Conservation (phyloP, 1,140 invertebrate genomes). For the Dreissena rostriformis region DNA sequence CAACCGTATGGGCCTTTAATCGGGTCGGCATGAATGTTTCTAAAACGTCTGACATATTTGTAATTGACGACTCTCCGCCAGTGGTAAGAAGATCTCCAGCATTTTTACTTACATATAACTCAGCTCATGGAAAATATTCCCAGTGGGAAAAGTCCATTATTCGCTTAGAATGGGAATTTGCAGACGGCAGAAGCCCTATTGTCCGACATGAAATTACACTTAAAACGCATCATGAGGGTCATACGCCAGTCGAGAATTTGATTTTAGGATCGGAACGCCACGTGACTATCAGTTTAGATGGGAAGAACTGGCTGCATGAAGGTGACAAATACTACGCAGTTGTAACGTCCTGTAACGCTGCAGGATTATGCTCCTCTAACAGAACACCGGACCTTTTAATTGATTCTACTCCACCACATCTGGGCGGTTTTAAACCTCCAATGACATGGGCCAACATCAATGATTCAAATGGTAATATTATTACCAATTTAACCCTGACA, state of each 20-base stretch:
- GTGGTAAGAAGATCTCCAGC: slow-evolving; percentile 13
- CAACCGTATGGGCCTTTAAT: slow-evolving; percentile 61
- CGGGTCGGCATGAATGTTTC: slow-evolving; percentile 48
- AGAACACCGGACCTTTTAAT: slow-evolving; percentile 38
- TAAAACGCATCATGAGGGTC: slow-evolving; percentile 52
- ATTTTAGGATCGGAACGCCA: slow-evolving; percentile 26
- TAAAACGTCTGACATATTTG: slow-evolving; percentile 55
- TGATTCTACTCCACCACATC: slow-evolving; percentile 62
- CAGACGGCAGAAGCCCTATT: slow-evolving; percentile 65
- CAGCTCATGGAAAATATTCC: background rate
- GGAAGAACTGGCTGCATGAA: slow-evolving; percentile 44
- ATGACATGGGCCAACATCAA: slow-evolving; percentile 35
- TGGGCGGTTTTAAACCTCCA: slow-evolving; percentile 58
- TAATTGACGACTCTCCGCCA: slow-evolving; percentile 57
- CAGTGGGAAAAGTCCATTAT: slow-evolving; percentile 63
- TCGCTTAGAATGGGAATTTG: slow-evolving; percentile 60
- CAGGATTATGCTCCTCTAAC: slow-evolving; percentile 58
- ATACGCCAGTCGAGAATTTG: slow-evolving; percentile 17
- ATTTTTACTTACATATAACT: slow-evolving; percentile 1
- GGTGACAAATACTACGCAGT: slow-evolving; percentile 59
- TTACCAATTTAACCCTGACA: slow-evolving; percentile 25
- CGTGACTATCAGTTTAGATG: slow-evolving; percentile 17
- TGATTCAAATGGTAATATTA: background rate
- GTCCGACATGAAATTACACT: slow-evolving; percentile 51
- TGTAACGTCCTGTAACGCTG: slow-evolving; percentile 68